Base-by-base conservation (phyloP, 2,113 vertebrate genomes). In the Zonotrichia leucophrys region DNA sequence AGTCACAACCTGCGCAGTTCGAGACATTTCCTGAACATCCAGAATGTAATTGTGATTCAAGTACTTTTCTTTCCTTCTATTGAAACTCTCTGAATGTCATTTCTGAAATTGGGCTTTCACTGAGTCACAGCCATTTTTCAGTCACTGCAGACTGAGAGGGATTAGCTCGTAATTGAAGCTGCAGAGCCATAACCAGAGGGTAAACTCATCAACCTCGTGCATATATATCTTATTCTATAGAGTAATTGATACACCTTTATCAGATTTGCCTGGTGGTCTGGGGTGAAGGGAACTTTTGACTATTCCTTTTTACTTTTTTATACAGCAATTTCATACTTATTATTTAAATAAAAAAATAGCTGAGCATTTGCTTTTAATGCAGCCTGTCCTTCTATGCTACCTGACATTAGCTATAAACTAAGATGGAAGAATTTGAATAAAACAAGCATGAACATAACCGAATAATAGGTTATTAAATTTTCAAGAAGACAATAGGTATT, bases 381-480 rank as follows among this genome's bases (percentile, higher is more conserved):
- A 42, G 31, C 44, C 28, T 90, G 9, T 85, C 50, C 83, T 68
- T 73, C 25, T 69, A 5, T 49, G 42, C 56, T 83, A 85, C 30
- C 50, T 74, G 74, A 74, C 55, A 53, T 89, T 49, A 59, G 77
- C 58, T 87, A 50, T 60, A 87, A 94, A 85, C 20, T 23, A 63
- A 73, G 58, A 77, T 83, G 47, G 4, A 81, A 56, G 67, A 33
- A 58, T 52, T 62, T 44, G 53, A 85, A 66, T 69, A 70, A 92
- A 89, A 39, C 20, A 78, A 70, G 84, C 11, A 4, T 56, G 56
- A 89, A 64, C 56, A 46, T 47, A 66, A 59, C 74, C 16, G 8
- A 81, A 83, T 74, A 94, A 87, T 31, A 81, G 22, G 60, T 56
- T 91, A 83, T 91, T 91, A 90, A 87, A 90, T 92, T 69, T 84